Evolutionary conservation across 2,888 invertebrate species (phyloP), one percentile per base, ranked within the genome.

Genomic region (Eilema depressum): DNA sequence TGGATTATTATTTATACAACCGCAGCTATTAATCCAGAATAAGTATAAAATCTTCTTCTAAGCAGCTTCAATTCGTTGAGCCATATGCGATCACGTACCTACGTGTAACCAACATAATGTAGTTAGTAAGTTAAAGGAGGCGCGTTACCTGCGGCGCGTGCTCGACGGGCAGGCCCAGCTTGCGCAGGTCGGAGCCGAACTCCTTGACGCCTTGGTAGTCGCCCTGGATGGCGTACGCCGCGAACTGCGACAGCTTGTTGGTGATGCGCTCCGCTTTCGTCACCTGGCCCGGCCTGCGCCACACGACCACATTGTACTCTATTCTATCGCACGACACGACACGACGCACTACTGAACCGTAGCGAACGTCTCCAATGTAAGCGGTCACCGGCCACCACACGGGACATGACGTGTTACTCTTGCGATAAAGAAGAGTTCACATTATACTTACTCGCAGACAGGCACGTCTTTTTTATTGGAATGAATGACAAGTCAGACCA

Each of bases 151-250:
- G 99, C 1, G 99, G 99, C 1, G 99, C 98, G 91, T 99, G 99
- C 90, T 99, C 99, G 0, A 99, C 98, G 0, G 99, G 99, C 84
- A 99, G 96, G 23, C 99, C 99, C 30, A 99, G 96, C 92, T 99
- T 99, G 87, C 98, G 98, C 81, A 98, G 95, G 93, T 98, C 98
- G 86, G 98, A 98, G 76, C 98, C 98, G 87, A 98, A 98, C 93
- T 98, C 98, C 91, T 98, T 98, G 73, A 98, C 98, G 10, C 98
- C 98, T 91, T 98, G 98, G 90, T 98, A 98, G 94, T 98, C 98
- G 23, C 98, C 98, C 88, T 98, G 98, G 86, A 98, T 98, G 67
- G 98, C 98, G 88, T 98, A 98, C 60, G 98, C 98, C 62, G 99
- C 99, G 91, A 99, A 98, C 95, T 99, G 98, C 68, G 98, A 98